A percentile compares a stretch with the other conserved stretches of the same genome.
These are phyloP conservation scores for Ashinkailepas kermadecensis DNA, from an alignment of 2,888 invertebrate species.

Conservation along the genomic window DNA sequence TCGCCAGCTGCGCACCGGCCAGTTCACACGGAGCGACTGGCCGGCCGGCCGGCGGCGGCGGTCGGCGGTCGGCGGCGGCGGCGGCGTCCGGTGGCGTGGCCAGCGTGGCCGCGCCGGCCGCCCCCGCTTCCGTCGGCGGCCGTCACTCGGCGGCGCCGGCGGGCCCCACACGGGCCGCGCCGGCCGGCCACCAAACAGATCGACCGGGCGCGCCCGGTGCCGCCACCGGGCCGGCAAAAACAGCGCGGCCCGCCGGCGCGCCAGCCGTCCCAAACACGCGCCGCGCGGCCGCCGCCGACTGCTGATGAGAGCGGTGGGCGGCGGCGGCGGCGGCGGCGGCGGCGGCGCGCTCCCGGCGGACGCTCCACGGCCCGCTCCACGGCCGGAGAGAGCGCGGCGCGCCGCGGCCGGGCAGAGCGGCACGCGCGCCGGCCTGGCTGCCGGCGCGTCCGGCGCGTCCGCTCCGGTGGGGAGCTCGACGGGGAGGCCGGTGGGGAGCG, in stretches of 20 bases:
- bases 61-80: slow-evolving; percentile 12
- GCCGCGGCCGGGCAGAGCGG: no score
- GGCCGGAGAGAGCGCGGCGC: no score
- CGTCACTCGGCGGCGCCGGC: neutral
- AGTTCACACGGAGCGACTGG: no score
- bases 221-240: neutral
- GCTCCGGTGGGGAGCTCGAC: no score
- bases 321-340: neutral
- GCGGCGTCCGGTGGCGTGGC: slow-evolving; percentile 27
- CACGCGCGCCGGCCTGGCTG: no score
- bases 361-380: no score
- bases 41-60: neutral
- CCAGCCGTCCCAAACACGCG: slow-evolving; percentile 9
- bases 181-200: neutral
- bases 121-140: slow-evolving; percentile 22
- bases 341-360: neutral
- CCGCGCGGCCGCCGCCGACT: slow-evolving; percentile 2
- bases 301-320: neutral
- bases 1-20: slow-evolving; percentile 3
- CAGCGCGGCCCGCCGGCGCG: neutral
- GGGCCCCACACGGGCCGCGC: neutral
- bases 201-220: neutral
- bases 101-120: neutral
- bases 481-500: no score
- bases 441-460: no score